These are phyloP conservation scores for Hylomyscus alleni DNA, from an alignment of 2,797 vertebrate genomes.

Conservation along the genomic window DNA sequence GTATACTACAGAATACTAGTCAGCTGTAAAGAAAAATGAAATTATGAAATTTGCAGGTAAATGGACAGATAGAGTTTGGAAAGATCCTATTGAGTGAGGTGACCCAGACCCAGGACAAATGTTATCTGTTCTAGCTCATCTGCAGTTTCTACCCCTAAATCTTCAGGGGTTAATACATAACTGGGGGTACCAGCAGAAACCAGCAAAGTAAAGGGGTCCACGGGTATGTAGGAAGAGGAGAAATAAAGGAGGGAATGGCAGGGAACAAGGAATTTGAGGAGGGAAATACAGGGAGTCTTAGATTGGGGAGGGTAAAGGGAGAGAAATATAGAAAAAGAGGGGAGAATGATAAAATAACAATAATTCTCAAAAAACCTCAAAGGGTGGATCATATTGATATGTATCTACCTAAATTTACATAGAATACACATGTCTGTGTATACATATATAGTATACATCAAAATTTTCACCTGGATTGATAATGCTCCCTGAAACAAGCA, in stretches of 20 bases:
- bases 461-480: background rate
- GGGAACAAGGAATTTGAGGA: background rate
- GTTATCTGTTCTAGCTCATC: background rate
- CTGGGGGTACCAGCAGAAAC: background rate
- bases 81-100: background rate
- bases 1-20: background rate
- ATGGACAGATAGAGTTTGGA: background rate
- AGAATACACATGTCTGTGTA: background rate
- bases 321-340: background rate
- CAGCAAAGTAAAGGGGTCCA: background rate
- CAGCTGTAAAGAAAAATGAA: background rate
- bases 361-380: background rate
- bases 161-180: background rate
- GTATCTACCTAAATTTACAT: background rate
- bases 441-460: background rate
- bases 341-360: background rate
- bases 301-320: background rate
- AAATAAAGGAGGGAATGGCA: background rate
- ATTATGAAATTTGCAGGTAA: background rate
- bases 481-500: background rate
- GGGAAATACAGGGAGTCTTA: background rate
- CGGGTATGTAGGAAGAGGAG: background rate
- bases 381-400: background rate
- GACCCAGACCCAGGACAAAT: background rate
- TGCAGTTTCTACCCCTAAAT: background rate